These are phyloP conservation scores for Oncopodura yosiiana DNA, from an alignment of 1,140 invertebrate species.

Conservation along the genomic window DNA sequence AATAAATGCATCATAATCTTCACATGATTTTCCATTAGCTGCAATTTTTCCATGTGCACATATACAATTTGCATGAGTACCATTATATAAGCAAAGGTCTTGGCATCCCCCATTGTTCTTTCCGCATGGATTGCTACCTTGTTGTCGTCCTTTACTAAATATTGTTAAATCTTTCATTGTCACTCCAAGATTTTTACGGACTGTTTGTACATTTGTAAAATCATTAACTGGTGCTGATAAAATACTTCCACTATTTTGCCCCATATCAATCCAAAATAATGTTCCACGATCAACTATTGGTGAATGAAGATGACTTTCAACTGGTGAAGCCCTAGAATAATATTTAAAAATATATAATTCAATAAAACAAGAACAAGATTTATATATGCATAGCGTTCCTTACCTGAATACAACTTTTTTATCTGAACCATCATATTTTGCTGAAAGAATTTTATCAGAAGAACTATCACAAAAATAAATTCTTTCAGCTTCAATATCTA, in stretches of 20 bases:
- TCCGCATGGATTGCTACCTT: conserved; percentile 56
- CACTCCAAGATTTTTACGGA: conserved; percentile 53
- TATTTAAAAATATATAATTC: conserved; percentile 39
- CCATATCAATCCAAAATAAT: conserved; percentile 52
- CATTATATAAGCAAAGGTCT: conserved; percentile 68
- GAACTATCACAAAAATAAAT: conserved; percentile 48
- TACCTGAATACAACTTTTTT: conserved; percentile 37
- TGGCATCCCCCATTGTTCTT: conserved; percentile 64
- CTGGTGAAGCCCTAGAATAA: too few relatives aligned
- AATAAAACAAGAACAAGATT: conserved; percentile 37
- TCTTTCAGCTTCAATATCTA: conserved; percentile 45
- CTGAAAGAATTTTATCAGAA: conserved; percentile 42
- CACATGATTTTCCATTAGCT: conserved; percentile 52
- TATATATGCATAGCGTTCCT: conserved; percentile 4
- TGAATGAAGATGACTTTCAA: conserved; percentile 35
- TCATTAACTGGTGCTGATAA: conserved; percentile 52
- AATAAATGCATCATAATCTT: conserved; percentile 62
- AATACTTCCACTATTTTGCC: conserved; percentile 54
- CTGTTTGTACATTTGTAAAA: conserved; percentile 45
- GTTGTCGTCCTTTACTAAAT: conserved; percentile 46
- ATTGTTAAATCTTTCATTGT: conserved; percentile 55
- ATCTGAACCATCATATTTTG: conserved; percentile 45
- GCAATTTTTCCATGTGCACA: conserved; percentile 63
- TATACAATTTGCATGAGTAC: conserved; percentile 53
- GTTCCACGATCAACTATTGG: conserved; percentile 44